A percentile compares a stretch with the other conserved stretches of the same genome.
These are phyloP conservation scores for Tetropium fuscum DNA, from an alignment of 2,888 invertebrate genomes.

Conservation along the genomic window DNA sequence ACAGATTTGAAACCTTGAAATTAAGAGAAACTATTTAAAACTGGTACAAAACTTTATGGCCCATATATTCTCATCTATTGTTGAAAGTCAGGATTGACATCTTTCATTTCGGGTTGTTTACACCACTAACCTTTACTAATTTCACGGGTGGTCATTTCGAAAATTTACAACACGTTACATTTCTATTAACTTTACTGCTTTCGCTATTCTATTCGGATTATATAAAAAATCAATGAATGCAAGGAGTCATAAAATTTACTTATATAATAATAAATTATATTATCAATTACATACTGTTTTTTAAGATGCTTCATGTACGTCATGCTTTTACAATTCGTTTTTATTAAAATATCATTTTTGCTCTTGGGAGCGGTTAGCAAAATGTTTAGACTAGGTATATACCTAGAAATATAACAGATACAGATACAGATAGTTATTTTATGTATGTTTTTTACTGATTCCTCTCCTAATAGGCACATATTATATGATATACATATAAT, in stretches of 20 bases:
- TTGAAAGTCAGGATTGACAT: slow-evolving; percentile 39
- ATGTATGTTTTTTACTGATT: too few species aligned
- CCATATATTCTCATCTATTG: slow-evolving; percentile 39
- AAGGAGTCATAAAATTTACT: slow-evolving; percentile 31
- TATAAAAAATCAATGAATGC: slow-evolving; percentile 33
- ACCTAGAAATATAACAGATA: too few species aligned
- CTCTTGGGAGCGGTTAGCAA: too few species aligned
- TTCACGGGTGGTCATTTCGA: slow-evolving; percentile 53
- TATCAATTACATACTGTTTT: too few species aligned
- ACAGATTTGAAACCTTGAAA: slow-evolving; percentile 28
- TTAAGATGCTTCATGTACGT: too few species aligned
- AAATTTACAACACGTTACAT: slow-evolving; percentile 42
- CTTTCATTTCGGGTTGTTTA: slow-evolving; percentile 50
- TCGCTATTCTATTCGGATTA: slow-evolving; percentile 18
- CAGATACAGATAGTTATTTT: too few species aligned
- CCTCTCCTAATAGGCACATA: too few species aligned
- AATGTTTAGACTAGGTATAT: too few species aligned
- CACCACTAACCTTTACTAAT: slow-evolving; percentile 47
- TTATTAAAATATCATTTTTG: too few species aligned
- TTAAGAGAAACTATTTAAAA: slow-evolving; percentile 18
- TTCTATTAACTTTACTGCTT: slow-evolving; percentile 38
- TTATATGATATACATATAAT: too few species aligned
- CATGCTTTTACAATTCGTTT: too few species aligned
- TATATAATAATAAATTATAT: too few species aligned
- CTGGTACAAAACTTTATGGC: slow-evolving; percentile 41